These are phyloP conservation scores for Dryocosmus kuriphilus DNA, from an alignment of 2,888 invertebrate species.

Conservation along the genomic window DNA sequence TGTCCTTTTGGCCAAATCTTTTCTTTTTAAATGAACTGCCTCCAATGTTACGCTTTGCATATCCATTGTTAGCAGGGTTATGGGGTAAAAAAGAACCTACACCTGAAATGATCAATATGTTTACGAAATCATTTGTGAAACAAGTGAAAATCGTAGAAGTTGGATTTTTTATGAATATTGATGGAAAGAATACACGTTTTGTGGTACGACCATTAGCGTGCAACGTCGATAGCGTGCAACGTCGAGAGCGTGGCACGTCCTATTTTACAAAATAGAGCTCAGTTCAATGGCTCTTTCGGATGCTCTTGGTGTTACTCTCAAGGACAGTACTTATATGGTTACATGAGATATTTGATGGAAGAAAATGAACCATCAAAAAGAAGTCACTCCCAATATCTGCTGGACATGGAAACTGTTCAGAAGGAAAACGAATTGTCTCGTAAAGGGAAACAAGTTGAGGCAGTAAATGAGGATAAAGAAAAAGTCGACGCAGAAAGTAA, in stretches of 20 bases:
- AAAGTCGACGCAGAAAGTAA: neutral
- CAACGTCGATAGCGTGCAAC: constrained; percentile 17
- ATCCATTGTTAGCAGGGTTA: constrained; percentile 35
- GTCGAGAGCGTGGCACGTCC: constrained; percentile 35
- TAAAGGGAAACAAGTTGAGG: neutral
- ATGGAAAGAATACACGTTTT: constrained; percentile 12
- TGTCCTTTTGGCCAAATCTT: constrained; percentile 20
- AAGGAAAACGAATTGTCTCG: neutral
- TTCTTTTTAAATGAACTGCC: constrained; percentile 35
- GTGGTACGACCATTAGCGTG: constrained; percentile 7
- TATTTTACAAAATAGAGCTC: neutral
- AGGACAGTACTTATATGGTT: neutral
- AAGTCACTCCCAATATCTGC: neutral
- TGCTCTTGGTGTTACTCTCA: constrained; percentile 40
- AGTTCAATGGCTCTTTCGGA: constrained; percentile 29
- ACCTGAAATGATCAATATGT: constrained; percentile 31
- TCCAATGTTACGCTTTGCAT: constrained; percentile 18
- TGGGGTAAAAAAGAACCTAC: constrained; percentile 41
- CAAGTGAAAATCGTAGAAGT: constrained; percentile 10
- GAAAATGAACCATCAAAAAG: constrained; percentile 3
- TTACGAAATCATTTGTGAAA: constrained; percentile 5
- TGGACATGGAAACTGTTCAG: neutral
- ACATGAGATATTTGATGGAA: constrained; percentile 29
- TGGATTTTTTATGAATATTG: neutral
- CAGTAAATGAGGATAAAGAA: constrained; percentile 4